Conservation (phyloP, 2,797 vertebrate genomes). For the Onychomys torridus region DNA sequence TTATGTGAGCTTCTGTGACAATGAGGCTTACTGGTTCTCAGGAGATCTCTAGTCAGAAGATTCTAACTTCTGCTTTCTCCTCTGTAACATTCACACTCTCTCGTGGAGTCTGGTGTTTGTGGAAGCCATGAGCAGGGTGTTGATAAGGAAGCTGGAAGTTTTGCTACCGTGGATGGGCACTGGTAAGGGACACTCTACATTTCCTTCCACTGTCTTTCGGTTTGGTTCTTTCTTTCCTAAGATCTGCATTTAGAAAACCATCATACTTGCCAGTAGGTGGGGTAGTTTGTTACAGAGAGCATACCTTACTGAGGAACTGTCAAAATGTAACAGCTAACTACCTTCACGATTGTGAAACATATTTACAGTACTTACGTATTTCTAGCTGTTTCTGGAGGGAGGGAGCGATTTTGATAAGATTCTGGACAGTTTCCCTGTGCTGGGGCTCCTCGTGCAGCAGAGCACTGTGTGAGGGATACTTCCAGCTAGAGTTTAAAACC, state of each 20-base stretch:
- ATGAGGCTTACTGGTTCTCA: background rate
- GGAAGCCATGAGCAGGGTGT: conserved; percentile 66
- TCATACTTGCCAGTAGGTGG: conserved; percentile 56
- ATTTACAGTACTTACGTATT: conserved; percentile 50
- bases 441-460: background rate
- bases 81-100: background rate
- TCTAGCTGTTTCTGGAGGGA: conserved; percentile 18
- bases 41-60: background rate
- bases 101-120: conserved; percentile 29
- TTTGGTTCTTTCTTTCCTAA: conserved; percentile 39
- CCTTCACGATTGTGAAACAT: conserved; percentile 47
- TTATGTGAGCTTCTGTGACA: conserved; percentile 51
- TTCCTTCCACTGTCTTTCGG: conserved; percentile 28
- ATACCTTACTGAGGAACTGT: conserved; percentile 17
- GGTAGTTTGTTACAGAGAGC: conserved; percentile 58
- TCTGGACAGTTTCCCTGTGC: conserved; percentile 21
- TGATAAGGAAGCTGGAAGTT: conserved; percentile 61
- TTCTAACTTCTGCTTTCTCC: background rate
- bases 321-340: conserved; percentile 24
- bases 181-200: conserved; percentile 63
- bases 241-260: background rate
- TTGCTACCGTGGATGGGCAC: background rate
- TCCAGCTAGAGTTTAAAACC: conserved; percentile 52
- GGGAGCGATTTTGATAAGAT: background rate
- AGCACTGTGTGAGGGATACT: background rate